Base-by-base conservation (phyloP, 2,888 invertebrate species). In the Platycnemis pennipes region DNA sequence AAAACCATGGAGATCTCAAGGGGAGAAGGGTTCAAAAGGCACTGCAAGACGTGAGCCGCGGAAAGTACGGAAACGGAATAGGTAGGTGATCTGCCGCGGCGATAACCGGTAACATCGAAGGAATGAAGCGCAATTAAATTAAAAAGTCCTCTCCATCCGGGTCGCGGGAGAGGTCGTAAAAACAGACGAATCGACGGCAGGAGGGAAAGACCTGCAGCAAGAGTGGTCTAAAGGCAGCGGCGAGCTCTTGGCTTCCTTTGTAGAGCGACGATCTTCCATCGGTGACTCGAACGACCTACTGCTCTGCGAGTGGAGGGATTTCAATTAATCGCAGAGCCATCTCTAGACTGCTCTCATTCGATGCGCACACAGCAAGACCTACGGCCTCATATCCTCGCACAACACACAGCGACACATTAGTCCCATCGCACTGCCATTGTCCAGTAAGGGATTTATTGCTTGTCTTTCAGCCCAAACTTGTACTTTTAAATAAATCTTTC, bases 111-210 rank as follows among this genome's bases (percentile, higher is more conserved):
- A 53, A 91, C 42, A 44, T 63, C 8, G 63, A 53, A 63, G 91
- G 63, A 89, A 31, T 22, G 42, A 56, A 42, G 56, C 26, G 42
- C 88, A 63, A 63, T 44, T 37, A n/a, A 91, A 63, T 63, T 44
- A 44, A 56, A 8, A 63, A 69, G 63, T 89, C 56, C 56, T 53
- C 89, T 91, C 44, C 63, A 91, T 91, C 91, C 91, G 63, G 91
- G 91, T 91, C 91, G 63, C 87, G 44, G 3, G 45, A 44, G n/a
- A 63, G 69, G 53, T 42, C 91, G 63, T 42, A 42, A 56, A 91
- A 91, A 91, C 44, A 56, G 44, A 91, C 42, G 91, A 91, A 63
- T 26, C 44, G 63, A 37, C 63, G n/a, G 49, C 8, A 11, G 13
- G 46, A 49, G 31, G 16, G 31, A 88, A 22, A 89, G 37, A 89